Conservation (phyloP, 2,888 invertebrate genomes). For the Melolontha melolontha region DNA sequence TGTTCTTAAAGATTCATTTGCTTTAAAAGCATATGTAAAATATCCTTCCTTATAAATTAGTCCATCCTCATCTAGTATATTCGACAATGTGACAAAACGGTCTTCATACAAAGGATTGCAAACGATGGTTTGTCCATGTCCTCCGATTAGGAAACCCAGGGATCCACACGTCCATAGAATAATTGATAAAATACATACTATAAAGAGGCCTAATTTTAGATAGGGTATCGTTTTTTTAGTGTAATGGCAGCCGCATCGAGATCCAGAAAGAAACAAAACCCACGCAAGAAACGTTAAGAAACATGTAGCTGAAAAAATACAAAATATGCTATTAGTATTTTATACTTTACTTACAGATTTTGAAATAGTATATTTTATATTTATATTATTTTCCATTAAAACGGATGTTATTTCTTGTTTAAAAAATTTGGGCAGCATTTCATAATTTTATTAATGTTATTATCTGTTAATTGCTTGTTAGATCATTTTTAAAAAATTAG, state of each 20-base stretch:
- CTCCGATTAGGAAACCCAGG: conserved; percentile 32
- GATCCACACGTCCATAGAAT: conserved; percentile 38
- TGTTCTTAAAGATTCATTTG: conserved; percentile 31
- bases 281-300: conserved; percentile 33
- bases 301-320: conserved; percentile 23
- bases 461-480: too few species aligned
- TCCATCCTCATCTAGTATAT: conserved; percentile 36
- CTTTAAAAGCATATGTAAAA: conserved; percentile 26
- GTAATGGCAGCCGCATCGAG: conserved; percentile 37
- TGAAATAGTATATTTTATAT: too few species aligned
- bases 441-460: too few species aligned
- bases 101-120: conserved; percentile 39
- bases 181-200: conserved; percentile 21
- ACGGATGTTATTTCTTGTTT: too few species aligned
- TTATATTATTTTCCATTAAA: too few species aligned
- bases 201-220: conserved; percentile 19
- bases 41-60: conserved; percentile 35
- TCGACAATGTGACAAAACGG: conserved; percentile 30
- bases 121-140: conserved; percentile 37
- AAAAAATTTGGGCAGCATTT: too few species aligned
- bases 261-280: conserved; percentile 37
- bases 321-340: too few species aligned
- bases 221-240: conserved; percentile 29
- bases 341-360: too few species aligned
- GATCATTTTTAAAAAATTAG: too few species aligned